Evolutionary conservation across 2,888 invertebrate species (phyloP).

Genomic region (Acanthosepion esculentum): DNA sequence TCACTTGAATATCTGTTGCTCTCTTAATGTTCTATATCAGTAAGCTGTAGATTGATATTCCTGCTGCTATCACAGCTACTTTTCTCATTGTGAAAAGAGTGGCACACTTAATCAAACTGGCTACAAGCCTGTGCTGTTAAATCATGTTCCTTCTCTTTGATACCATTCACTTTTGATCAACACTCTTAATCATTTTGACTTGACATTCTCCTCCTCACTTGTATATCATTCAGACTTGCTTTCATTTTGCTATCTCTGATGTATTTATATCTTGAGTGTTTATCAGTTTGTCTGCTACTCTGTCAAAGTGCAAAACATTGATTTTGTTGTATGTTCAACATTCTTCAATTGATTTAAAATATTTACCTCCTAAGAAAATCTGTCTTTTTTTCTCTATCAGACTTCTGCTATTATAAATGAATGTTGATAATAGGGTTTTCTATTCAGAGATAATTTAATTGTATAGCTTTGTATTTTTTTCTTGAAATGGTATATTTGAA

Average conservation of each 20-base stretch:
- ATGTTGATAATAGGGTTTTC: background rate
- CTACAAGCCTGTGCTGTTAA: background rate
- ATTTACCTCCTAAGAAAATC: background rate
- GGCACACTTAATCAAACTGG: constrained; percentile 6
- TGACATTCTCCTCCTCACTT: background rate
- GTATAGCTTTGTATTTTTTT: background rate
- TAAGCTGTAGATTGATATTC: background rate
- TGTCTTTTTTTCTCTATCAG: background rate
- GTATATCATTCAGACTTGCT: background rate
- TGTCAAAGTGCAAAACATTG: constrained; percentile 7
- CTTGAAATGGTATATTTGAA: background rate
- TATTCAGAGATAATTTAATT: background rate
- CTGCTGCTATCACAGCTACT: constrained; percentile 20
- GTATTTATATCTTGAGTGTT: background rate
- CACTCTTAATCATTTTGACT: background rate
- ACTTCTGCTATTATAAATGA: background rate
- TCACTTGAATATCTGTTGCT: constrained; percentile 20
- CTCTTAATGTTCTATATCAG: background rate
- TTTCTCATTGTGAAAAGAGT: constrained; percentile 33
- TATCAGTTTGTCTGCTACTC: background rate
- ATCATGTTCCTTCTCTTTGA: background rate
- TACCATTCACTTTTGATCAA: background rate
- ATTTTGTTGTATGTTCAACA: background rate
- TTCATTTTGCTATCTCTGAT: background rate
- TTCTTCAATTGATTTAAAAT: background rate